Percentiles rank a stretch among this genome's conserved stretches.
Evolutionary conservation across 2,888 invertebrate species (phyloP).

Genomic region (Dysmachus trigonus): DNA sequence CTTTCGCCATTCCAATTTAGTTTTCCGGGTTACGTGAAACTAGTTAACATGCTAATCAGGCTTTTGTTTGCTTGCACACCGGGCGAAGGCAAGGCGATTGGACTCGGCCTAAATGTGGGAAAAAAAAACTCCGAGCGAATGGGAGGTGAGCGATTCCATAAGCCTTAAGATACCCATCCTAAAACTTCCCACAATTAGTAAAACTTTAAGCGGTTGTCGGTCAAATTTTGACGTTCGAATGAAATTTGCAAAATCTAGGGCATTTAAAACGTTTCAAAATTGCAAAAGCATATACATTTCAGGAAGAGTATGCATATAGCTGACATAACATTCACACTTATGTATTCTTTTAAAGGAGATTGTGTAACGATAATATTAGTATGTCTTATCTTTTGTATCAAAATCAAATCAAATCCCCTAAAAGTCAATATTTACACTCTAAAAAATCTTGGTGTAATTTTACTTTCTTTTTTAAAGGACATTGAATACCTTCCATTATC

Average conservation of each 20-base stretch:
- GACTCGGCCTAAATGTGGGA: constrained; percentile 6
- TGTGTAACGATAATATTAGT: neutral
- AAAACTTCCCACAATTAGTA: neutral
- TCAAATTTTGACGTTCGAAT: neutral
- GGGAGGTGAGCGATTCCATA: neutral
- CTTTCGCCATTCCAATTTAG: constrained; percentile 30
- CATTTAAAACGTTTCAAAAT: neutral
- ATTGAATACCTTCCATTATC: too few species aligned
- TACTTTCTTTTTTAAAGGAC: too few species aligned
- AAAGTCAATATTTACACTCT: too few species aligned
- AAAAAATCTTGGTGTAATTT: too few species aligned
- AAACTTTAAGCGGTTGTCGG: neutral
- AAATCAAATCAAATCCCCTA: too few species aligned
- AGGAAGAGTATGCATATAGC: too few species aligned
- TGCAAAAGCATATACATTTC: neutral
- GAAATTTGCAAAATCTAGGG: neutral
- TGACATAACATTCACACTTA: neutral
- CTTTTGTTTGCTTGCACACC: constrained; percentile 26
- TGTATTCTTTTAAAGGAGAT: neutral
- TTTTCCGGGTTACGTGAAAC: constrained; percentile 41
- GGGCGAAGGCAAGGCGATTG: constrained; percentile 11
- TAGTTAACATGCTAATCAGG: constrained; percentile 42
- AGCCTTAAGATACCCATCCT: neutral
- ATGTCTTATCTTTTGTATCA: too few species aligned
- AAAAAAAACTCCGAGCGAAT: neutral